Evolutionary conservation across 92 coral and sea anemone genomes (phyloP), one percentile per base, ranked within the genome.

Genomic region (Metridium senile): DNA sequence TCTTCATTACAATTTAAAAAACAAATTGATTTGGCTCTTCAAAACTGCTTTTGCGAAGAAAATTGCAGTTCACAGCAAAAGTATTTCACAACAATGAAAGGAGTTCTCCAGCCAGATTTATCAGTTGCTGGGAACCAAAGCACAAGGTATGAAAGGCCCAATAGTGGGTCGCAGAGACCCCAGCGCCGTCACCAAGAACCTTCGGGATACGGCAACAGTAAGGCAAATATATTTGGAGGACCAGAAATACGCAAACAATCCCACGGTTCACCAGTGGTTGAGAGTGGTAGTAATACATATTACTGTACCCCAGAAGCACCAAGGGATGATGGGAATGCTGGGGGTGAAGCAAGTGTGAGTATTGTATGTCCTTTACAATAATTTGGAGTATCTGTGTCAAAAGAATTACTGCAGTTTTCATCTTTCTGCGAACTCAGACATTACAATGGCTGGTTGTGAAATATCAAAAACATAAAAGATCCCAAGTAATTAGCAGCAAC

Each of bases 111-210:
- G 26, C 85, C 82, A 56, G 94, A 94, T 51, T 74, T 94, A 47
- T 84, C 98, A 26, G 93, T 94, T 22, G 89, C 97, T 71, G 98
- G 98, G 1, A 91, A 74, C 16, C 70, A 97, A 32, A 89, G 94
- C 22, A 87, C 97, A 28, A 79, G 97, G 27, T 87, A 94, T 71
- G 87, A 90, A 65, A 80, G 98, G n/a, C 98, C 97, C 23, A 27
- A 39, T 1, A 91, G 98, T 86, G 97, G 98, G 26, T 85, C 79
- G 23, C 78, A 87, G 27, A 89, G 76, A 1, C 71, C 79, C 34
- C 84, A 88, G 33, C 90, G 76, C 0, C 76, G 89, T 22, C 89
- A 93, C 18, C 77, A 68, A 53, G 85, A 88, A 66, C 85, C 84
- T 3, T 71, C 76, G 16, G 80, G 75, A 46, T 82, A 68, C 58